phyloP scores from a whole-genome alignment of 2,113 vertebrate genomes.

The Paratilapia polleni region DNA sequence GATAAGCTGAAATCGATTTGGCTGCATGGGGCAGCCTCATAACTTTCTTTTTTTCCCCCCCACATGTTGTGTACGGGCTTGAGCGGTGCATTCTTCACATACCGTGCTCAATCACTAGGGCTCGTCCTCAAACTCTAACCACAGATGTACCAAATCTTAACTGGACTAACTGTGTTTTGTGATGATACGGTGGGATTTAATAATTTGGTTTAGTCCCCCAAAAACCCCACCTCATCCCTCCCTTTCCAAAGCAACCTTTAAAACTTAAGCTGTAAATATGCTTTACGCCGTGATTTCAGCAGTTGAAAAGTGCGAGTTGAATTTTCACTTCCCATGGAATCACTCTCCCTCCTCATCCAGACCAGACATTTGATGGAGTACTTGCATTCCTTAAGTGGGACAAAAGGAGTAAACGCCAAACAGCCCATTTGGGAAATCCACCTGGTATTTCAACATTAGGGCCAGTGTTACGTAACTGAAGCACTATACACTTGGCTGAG shows the following conservation, averaged over 20 bases:
- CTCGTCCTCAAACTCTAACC: constrained; percentile 28
- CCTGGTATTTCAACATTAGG: constrained; percentile 55
- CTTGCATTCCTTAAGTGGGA: constrained; percentile 16
- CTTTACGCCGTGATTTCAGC: not conserved
- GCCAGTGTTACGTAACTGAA: constrained; percentile 47
- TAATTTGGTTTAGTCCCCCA: not conserved
- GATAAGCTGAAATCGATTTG: constrained; percentile 24
- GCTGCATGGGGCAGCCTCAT: constrained; percentile 45
- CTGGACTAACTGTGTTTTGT: not conserved
- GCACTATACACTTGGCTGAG: constrained; percentile 34
- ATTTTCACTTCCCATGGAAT: not conserved
- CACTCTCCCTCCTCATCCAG: not conserved
- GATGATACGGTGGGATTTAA: not conserved
- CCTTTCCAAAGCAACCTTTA: not conserved
- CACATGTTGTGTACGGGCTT: constrained; percentile 65
- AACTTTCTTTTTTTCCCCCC: constrained; percentile 37
- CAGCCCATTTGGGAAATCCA: constrained; percentile 42
- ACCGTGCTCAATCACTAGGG: constrained; percentile 64
- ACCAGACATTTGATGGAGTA: not conserved
- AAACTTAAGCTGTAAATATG: not conserved
- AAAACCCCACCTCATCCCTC: not conserved
- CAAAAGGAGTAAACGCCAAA: constrained; percentile 1
- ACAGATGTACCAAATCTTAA: constrained; percentile 15
- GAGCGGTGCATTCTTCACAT: constrained; percentile 74
- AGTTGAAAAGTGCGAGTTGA: not conserved